Base-by-base conservation (phyloP, 2,888 invertebrate species). In the Hydropsyche betteni region DNA sequence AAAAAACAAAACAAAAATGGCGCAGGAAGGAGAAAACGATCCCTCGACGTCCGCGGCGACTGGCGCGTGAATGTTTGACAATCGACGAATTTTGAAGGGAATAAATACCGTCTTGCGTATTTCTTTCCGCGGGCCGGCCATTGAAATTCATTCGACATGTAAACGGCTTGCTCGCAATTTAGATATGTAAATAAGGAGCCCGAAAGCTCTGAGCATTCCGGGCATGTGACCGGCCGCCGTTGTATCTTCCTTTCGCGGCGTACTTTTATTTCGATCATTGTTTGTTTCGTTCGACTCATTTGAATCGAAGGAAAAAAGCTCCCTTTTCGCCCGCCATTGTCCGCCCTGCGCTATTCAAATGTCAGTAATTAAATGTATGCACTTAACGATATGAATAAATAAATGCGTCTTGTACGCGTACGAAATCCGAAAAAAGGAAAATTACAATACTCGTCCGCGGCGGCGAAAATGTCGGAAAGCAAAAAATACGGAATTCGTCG, bases 141-240 rank as follows among this genome's bases (percentile, higher is more conserved):
- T 76, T 75, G 75, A 78, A 78, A 78, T 76, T 76, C 78, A 76
- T 76, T 76, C 74, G 68, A 76, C 74, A 76, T 78, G 77, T 77
- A 79, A 79, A 79, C 73, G 74, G 75, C 77, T 74, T 75, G 78
- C 78, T 77, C 68, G 75, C 79, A 79, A 79, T 77, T 79, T 79
- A 77, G 77, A 77, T 76, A 78, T 78, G 75, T 78, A 76, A 78
- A 78, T 76, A 76, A 75, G 75, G 72, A 69, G 51, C 51, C 70
- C 75, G 51, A 69, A 70, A 70, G 44, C 61, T 44, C 44, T 70
- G 69, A 68, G 36, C 52, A 69, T 75, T 55, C 55, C 52, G 16
- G 71, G 68, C 34, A 55, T 68, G 69, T 69, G 74, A 68, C 74
- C 74, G 52, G 51, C 14, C 61, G 44, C 53, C 34, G 34, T 33